Conservation (phyloP, 2,888 invertebrate genomes). For the Eupithecia insigniata region DNA sequence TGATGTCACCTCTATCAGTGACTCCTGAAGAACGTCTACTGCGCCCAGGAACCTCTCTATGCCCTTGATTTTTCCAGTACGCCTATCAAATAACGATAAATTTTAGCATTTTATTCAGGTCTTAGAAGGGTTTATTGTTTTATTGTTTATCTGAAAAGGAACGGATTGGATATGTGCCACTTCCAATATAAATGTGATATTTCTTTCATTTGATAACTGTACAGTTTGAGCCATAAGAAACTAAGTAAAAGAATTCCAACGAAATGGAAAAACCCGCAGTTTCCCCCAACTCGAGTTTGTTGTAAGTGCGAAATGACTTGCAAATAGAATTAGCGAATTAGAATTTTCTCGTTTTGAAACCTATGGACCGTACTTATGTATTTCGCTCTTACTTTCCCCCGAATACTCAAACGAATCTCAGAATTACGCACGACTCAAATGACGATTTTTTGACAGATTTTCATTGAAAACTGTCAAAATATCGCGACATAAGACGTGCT, state of each 20-base stretch:
- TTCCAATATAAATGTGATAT: neutral
- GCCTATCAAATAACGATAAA: slow-evolving; percentile 64
- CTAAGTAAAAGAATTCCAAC: neutral
- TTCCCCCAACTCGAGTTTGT: neutral
- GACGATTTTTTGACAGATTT: too few relatives aligned
- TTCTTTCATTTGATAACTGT: neutral
- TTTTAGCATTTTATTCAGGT: neutral
- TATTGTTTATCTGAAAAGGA: neutral
- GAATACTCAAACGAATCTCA: too few relatives aligned
- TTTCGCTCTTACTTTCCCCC: too few relatives aligned
- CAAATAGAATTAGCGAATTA: too few relatives aligned
- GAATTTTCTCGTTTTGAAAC: neutral
- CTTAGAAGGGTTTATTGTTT: neutral
- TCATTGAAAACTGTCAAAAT: too few relatives aligned
- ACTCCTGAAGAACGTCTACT: slow-evolving; percentile 94
- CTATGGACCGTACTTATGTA: neutral
- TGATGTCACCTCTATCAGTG: slow-evolving; percentile 97
- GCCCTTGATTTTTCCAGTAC: slow-evolving; percentile 96
- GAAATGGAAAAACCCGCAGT: neutral
- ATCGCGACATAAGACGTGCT: too few relatives aligned
- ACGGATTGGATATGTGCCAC: neutral
- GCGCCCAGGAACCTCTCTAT: slow-evolving; percentile 96
- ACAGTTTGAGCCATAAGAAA: neutral
- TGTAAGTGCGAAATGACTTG: too few relatives aligned
- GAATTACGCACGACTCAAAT: too few relatives aligned